Conservation (phyloP, 2,888 invertebrate genomes). For the Lissonota sp. region DNA sequence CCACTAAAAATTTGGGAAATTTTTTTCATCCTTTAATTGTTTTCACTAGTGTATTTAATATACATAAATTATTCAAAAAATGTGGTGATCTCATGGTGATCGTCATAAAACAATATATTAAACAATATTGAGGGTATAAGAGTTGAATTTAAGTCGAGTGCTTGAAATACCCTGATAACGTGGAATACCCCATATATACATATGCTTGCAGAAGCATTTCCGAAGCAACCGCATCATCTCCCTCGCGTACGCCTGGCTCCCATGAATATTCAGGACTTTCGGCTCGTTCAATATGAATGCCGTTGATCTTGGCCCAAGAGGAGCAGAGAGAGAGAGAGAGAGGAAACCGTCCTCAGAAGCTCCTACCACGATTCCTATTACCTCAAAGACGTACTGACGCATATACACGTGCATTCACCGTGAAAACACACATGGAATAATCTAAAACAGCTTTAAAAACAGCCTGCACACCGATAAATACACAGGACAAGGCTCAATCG, state of each 20-base stretch:
- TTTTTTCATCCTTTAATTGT: no score
- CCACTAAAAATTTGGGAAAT: no score
- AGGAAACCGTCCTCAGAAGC: slow-evolving; percentile 24
- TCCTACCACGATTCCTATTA: slow-evolving; percentile 52
- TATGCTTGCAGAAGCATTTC: slow-evolving; percentile 38
- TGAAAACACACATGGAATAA: neutral
- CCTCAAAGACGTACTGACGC: slow-evolving; percentile 47
- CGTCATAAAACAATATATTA: no score
- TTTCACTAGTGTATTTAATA: no score
- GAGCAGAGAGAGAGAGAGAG: slow-evolving; percentile 17
- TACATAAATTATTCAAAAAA: no score
- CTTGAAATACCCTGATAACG: no score
- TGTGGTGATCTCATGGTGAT: no score
- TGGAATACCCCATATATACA: neutral
- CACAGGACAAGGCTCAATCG: no score
- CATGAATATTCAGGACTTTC: slow-evolving; percentile 81
- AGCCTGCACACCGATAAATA: slow-evolving; percentile 46
- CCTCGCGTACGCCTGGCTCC: slow-evolving; percentile 69
- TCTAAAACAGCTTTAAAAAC: slow-evolving; percentile 16
- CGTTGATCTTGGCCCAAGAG: slow-evolving; percentile 77
- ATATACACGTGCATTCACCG: slow-evolving; percentile 15
- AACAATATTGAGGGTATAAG: no score
- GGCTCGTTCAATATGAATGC: slow-evolving; percentile 82
- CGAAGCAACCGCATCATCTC: slow-evolving; percentile 54
- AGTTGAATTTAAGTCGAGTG: no score